A percentile compares a stretch with the other conserved stretches of the same genome.
Evolutionary conservation across 2,113 vertebrate genomes (phyloP).

Genomic region (Syngnathus floridae): DNA sequence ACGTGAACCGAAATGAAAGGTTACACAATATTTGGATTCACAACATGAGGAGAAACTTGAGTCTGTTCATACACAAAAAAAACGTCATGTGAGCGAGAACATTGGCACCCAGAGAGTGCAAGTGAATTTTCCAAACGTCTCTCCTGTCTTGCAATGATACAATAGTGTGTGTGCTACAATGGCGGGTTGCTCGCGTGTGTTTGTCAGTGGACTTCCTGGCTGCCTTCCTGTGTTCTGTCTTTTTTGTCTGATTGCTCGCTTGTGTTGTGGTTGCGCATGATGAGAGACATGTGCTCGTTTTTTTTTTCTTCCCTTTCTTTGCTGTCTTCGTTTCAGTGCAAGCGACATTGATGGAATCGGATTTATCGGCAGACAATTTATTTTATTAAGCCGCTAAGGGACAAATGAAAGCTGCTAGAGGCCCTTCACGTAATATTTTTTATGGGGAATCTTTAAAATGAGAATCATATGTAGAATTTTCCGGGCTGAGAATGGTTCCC

Average conservation of each 20-base stretch:
- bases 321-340: background rate
- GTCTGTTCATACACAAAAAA: background rate
- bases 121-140: background rate
- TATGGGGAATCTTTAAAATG: background rate
- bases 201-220: conserved; percentile 28
- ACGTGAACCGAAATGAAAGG: conserved; percentile 1
- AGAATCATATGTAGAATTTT: background rate
- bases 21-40: background rate
- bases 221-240: conserved; percentile 52
- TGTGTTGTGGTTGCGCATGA: conserved; percentile 28
- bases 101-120: background rate
- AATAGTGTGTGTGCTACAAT: background rate
- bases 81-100: background rate
- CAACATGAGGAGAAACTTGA: conserved; percentile 1
- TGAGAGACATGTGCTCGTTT: conserved; percentile 2
- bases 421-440: no score
- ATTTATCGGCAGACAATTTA: background rate
- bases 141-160: background rate
- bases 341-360: background rate
- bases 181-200: background rate
- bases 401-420: background rate
- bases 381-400: background rate
- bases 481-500: background rate
- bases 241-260: conserved; percentile 31
- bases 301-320: background rate